These are phyloP conservation scores for Agelaius tricolor DNA, from an alignment of 2,113 vertebrate species.

Conservation along the genomic window DNA sequence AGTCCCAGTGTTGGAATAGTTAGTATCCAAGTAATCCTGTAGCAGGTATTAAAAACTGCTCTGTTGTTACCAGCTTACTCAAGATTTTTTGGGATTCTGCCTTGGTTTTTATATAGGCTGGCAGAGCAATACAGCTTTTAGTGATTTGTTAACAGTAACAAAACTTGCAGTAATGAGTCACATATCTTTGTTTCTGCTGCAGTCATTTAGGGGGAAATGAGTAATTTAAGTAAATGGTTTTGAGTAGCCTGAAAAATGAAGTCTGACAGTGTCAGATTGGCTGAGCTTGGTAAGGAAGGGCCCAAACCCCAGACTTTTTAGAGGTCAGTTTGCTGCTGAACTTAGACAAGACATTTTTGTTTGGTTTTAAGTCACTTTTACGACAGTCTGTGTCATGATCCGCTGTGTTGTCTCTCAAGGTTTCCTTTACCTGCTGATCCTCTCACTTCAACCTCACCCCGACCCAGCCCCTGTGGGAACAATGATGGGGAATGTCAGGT, in stretches of 20 bases:
- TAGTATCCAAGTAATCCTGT: neutral
- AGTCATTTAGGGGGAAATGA: neutral
- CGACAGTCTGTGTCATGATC: neutral
- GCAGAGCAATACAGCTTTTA: neutral
- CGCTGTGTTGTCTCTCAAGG: neutral
- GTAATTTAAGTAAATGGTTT: neutral
- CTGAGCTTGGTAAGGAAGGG: neutral
- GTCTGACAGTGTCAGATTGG: neutral
- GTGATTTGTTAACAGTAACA: neutral
- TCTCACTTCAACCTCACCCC: neutral
- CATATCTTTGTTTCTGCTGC: neutral
- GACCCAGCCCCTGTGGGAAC: neutral
- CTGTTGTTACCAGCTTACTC: neutral
- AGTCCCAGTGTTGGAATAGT: neutral
- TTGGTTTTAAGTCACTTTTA: neutral
- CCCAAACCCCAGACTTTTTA: neutral
- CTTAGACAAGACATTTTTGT: fast-evolving
- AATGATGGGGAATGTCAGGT: fast-evolving
- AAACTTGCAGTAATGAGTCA: neutral
- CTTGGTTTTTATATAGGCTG: neutral
- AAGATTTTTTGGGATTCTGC: neutral
- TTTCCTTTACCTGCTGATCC: neutral
- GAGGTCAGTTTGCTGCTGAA: neutral
- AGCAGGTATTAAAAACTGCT: neutral
- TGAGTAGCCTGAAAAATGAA: neutral